Evolutionary conservation across 1,140 invertebrate species (phyloP).

Genomic region (Apocrypta bakeri): DNA sequence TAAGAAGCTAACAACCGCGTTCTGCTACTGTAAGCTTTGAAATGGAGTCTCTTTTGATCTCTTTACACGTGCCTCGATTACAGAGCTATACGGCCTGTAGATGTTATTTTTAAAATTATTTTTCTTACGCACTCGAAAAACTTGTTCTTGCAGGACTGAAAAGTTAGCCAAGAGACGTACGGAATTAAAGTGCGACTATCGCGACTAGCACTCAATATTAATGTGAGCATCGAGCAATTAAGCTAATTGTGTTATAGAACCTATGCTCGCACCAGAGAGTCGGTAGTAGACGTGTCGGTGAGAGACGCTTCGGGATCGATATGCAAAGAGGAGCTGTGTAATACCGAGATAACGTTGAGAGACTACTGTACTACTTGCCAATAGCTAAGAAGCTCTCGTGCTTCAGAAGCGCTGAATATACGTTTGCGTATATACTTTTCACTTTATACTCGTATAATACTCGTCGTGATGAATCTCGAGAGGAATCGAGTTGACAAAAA

Average conservation of each 20-base stretch:
- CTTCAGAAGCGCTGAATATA: too few relatives aligned
- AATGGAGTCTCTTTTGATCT: constrained; percentile 6
- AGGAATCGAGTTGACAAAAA: too few relatives aligned
- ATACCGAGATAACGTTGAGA: not conserved
- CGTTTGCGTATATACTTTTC: too few relatives aligned
- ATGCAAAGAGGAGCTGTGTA: not conserved
- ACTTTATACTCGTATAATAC: too few relatives aligned
- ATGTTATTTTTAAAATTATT: too few relatives aligned
- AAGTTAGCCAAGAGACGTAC: not conserved
- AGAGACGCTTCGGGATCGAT: constrained; percentile 1
- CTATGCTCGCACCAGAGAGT: not conserved
- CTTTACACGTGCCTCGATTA: not conserved
- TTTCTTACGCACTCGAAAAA: too few relatives aligned
- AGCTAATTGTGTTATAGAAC: constrained; percentile 56
- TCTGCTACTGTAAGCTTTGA: not conserved
- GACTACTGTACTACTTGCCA: too few relatives aligned
- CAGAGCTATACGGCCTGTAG: too few relatives aligned
- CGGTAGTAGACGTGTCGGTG: not conserved
- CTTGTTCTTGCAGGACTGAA: not conserved
- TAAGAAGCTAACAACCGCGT: constrained; percentile 1
- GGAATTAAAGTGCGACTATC: not conserved
- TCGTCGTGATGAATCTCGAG: too few relatives aligned
- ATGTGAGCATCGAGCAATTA: constrained; percentile 62
- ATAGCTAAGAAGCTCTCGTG: too few relatives aligned
- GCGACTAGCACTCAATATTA: constrained; percentile 57